Base-by-base conservation (phyloP, 2,888 invertebrate genomes). In the Lamellibrachia columna region DNA sequence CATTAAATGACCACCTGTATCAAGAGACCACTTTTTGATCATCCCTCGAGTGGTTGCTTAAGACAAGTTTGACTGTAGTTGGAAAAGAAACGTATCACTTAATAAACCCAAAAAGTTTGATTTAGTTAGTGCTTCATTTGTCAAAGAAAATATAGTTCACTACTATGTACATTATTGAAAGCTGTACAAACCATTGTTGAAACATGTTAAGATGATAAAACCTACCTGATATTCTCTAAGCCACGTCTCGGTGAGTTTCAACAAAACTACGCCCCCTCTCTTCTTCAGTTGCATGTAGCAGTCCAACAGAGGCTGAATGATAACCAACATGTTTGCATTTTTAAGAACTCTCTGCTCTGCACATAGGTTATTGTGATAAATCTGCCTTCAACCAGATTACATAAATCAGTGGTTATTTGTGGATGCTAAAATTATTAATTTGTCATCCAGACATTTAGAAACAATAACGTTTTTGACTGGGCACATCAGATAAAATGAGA, bases 161-260 rank as follows among this genome's bases (percentile, higher is more conserved):
- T 60, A 9, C 60, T 9, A 9, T 15, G 52, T 28, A 92, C 52
- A 75, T 75, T 3, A 22, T n/a, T 22, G 75, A 75, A 2, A 22
- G n/a, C 75, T 75, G 3, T 22, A 75, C 22, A 75, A 75, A 22
- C 75, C 75, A 2, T 22, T 11, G 75, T n/a, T 75, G n/a, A 75
- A 6, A 75, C 75, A 2, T 75, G 75, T 22, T 55, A 9, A 55
- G 55, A 55, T 55, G 55, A 9, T 22, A 22, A 75, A 11, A 75
- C 40, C 7, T 55, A 93, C 97, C 97, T 99, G 99, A 97, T 99
- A 99, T 95, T 98, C 97, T 94, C 99, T 97, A 96, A 98, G 97
- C 98, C 99, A 99, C 95, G 98, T 98, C 94, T 98, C 98, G 90
- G 98, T 97, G 11, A 99, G 96, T 96, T 97, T 98, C 90, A 99